Percentiles rank a stretch among this genome's conserved stretches.
Evolutionary conservation across 2,113 vertebrate species (phyloP).

Genomic region (Microcebus lehilahytsara): DNA sequence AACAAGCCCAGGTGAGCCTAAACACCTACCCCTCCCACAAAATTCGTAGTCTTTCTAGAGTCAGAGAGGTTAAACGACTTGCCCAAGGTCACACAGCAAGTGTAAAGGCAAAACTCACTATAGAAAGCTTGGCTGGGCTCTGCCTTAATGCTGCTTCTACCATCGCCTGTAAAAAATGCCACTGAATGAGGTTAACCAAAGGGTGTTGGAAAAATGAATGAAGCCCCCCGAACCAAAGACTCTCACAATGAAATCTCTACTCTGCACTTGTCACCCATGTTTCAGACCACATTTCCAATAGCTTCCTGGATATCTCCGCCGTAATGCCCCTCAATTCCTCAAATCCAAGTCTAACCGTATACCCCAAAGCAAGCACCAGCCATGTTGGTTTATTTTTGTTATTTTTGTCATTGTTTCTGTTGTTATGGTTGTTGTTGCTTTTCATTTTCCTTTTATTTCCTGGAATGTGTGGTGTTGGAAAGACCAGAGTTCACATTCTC

Average conservation of each 20-base stretch:
- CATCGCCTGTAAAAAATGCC: neutral
- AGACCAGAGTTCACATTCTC: conserved; percentile 42
- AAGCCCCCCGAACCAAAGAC: neutral
- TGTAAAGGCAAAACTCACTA: neutral
- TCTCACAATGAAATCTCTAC: neutral
- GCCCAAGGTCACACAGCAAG: conserved; percentile 4
- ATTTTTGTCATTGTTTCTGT: neutral
- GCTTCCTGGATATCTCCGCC: neutral
- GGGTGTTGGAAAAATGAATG: neutral
- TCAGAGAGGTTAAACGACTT: neutral
- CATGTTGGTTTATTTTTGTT: neutral
- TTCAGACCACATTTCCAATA: neutral
- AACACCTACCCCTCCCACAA: neutral
- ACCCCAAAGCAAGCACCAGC: neutral
- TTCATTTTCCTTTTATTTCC: conserved; percentile 12
- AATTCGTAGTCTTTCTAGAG: neutral
- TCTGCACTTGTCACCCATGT: neutral
- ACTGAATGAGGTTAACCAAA: neutral
- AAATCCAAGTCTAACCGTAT: neutral
- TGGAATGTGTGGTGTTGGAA: neutral
- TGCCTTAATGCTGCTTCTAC: neutral
- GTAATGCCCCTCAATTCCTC: neutral
- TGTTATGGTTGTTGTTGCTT: neutral
- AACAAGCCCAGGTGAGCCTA: neutral
- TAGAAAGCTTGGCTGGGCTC: neutral